Evolutionary conservation across 2,113 vertebrate genomes (phyloP).

Genomic region (Dromiciops gliroides): DNA sequence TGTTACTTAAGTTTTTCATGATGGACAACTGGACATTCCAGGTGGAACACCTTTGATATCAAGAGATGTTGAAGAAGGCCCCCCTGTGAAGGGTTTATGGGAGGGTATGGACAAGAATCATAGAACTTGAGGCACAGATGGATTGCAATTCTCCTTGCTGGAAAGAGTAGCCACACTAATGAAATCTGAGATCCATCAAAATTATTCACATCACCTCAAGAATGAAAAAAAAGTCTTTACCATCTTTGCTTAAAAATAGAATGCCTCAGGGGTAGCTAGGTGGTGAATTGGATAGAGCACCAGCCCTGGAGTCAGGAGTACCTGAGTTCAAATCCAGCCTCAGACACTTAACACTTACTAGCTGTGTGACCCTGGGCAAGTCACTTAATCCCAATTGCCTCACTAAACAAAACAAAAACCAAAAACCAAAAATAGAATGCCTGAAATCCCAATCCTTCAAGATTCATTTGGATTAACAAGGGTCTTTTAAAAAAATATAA

Average conservation of each 20-base stretch:
- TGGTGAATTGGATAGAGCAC: too few species aligned
- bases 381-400: too few species aligned
- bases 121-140: background rate
- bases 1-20: background rate
- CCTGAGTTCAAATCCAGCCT: too few species aligned
- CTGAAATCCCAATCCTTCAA: conserved; percentile 26
- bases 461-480: conserved; percentile 49
- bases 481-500: conserved; percentile 1
- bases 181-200: background rate
- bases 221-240: background rate
- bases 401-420: too few species aligned
- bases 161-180: background rate
- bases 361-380: too few species aligned
- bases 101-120: background rate
- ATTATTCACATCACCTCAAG: background rate
- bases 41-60: background rate
- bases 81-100: background rate
- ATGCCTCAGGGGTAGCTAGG: too few species aligned
- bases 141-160: background rate
- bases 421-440: background rate
- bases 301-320: too few species aligned
- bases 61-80: background rate
- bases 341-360: too few species aligned
- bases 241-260: background rate
- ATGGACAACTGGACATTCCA: background rate